Evolutionary conservation across 2,888 invertebrate species (phyloP).

Genomic region (Cephalotes varians): DNA sequence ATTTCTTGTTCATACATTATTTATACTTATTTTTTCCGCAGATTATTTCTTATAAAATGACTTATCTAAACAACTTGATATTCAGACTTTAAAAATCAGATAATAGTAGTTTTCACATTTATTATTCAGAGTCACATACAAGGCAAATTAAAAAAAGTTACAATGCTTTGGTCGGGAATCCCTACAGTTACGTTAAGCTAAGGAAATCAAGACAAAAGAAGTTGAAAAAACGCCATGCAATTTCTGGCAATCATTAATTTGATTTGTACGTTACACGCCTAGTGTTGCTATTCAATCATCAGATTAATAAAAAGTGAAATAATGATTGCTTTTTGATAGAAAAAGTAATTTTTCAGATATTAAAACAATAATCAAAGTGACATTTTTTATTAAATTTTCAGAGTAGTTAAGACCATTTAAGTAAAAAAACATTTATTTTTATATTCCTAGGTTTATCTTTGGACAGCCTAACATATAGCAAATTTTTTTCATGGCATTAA

Average conservation of each 20-base stretch:
- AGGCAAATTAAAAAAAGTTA: neutral
- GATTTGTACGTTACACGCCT: neutral
- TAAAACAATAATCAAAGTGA: too few species aligned
- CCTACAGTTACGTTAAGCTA: neutral
- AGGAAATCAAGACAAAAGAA: neutral
- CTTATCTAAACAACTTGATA: neutral
- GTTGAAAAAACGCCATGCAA: neutral
- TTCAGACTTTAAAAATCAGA: constrained; percentile 4
- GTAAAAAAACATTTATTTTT: too few species aligned
- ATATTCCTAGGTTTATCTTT: too few species aligned
- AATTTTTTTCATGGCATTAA: too few species aligned
- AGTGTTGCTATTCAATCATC: too few species aligned
- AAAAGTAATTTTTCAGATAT: too few species aligned
- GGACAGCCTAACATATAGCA: too few species aligned
- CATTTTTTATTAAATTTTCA: too few species aligned
- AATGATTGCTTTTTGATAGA: too few species aligned
- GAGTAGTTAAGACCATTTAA: too few species aligned
- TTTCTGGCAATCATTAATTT: neutral
- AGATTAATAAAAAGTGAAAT: too few species aligned
- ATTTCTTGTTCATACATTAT: neutral
- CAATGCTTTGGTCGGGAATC: too few species aligned
- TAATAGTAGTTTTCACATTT: constrained; percentile 1
- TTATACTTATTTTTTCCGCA: neutral
- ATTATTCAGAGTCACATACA: neutral
- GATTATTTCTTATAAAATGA: neutral